These are phyloP conservation scores for Phortica okadai DNA, from an alignment of 2,888 invertebrate genomes.

Conservation along the genomic window DNA sequence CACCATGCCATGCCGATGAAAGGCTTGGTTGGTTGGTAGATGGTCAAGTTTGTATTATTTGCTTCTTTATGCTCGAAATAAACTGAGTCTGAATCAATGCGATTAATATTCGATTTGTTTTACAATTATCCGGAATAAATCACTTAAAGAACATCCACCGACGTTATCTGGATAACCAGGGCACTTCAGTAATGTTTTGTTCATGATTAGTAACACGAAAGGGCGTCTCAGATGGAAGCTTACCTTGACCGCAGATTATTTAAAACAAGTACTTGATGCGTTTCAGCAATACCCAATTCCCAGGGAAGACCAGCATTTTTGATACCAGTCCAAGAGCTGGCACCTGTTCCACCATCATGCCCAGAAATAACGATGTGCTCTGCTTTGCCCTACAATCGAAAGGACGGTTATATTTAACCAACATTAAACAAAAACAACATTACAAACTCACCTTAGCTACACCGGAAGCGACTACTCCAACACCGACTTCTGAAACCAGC, in stretches of 20 bases:
- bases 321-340: conserved; percentile 99
- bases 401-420: background rate
- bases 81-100: conserved; percentile 44
- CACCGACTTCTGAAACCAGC: conserved; percentile 98
- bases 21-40: conserved; percentile 14
- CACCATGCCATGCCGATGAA: conserved; percentile 22
- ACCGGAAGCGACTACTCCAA: conserved; percentile 99
- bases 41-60: conserved; percentile 1
- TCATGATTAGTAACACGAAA: conserved; percentile 70
- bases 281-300: conserved; percentile 99
- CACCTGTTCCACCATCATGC: conserved; percentile 99
- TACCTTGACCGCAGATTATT: conserved; percentile 90
- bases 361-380: conserved; percentile 99
- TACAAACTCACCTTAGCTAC: conserved; percentile 88
- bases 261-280: conserved; percentile 96
- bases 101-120: conserved; percentile 37
- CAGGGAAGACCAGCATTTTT: conserved; percentile 98
- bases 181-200: conserved; percentile 73
- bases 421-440: no score
- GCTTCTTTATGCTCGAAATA: conserved; percentile 33
- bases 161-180: conserved; percentile 76
- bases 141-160: conserved; percentile 58
- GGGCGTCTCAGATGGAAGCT: conserved; percentile 65
- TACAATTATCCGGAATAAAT: conserved; percentile 37
- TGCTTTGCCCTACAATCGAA: conserved; percentile 87